Conservation (phyloP, 2,113 vertebrate species). For the Podilymbus podiceps region DNA sequence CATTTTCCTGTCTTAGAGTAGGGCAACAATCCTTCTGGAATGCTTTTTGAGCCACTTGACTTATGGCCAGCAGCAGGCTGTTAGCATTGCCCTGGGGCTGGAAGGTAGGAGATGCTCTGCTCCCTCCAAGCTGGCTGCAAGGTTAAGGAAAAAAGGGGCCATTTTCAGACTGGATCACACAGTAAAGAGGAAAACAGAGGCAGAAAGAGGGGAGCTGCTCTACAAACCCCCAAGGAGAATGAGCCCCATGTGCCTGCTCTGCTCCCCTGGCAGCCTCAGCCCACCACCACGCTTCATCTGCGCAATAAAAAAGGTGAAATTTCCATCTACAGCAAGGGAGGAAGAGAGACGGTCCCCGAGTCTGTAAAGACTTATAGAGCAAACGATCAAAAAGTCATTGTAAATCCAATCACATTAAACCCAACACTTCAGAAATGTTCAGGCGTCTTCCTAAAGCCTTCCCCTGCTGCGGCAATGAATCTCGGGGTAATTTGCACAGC, state of each 20-base stretch:
- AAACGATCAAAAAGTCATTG: background rate
- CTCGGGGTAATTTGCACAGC: background rate
- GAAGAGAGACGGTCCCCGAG: background rate
- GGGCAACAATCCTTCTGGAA: background rate
- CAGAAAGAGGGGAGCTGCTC: background rate
- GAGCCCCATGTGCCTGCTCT: rapidly evolving
- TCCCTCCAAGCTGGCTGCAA: background rate
- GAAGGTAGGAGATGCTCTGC: background rate
- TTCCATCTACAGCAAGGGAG: background rate
- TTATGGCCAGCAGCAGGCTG: background rate
- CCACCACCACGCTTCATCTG: rapidly evolving
- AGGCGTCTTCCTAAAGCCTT: background rate
- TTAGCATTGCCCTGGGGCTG: background rate
- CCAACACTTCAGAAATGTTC: background rate
- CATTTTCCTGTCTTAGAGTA: background rate
- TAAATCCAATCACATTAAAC: background rate
- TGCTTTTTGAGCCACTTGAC: background rate
- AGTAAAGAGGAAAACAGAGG: background rate
- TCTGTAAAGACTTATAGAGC: background rate
- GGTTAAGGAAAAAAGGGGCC: rapidly evolving
- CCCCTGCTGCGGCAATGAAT: background rate
- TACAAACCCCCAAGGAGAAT: too few relatives aligned
- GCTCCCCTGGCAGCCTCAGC: background rate
- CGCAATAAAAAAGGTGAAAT: background rate
- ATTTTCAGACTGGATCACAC: background rate